Base-by-base conservation (phyloP, 2,888 invertebrate species). In the Neocrepidodera transversa region DNA sequence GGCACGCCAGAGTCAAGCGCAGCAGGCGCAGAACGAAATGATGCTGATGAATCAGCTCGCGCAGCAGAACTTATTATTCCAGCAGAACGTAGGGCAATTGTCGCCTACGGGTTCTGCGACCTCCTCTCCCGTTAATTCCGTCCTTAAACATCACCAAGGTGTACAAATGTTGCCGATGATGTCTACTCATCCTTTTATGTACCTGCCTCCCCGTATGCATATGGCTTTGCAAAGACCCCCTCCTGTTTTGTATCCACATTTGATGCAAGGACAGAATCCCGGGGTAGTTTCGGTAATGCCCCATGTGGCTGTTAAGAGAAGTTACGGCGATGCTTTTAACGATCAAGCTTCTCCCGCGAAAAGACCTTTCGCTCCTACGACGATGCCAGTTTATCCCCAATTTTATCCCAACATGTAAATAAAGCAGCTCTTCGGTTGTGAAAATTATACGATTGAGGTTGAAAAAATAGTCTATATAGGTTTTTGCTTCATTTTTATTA, bases 1-100 rank as follows among this genome's bases (percentile, higher is more conserved):
- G 58, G 87, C 85, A 47, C 82, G 85, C 2, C 90, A 88, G 69
- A 86, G 86, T 75, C 87, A 85, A 42, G 75, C 73, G 7, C 76
- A 76, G 16, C 76, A 76, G 40, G 74, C 75, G 8, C 77, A 79
- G 62, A 78, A 83, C 80, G 63, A 80, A 79, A 58, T 79, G 68
- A 53, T 79, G 14, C 60, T 79, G 8, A 77, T 80, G 77, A 78
- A 78, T 64, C 79, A 79, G 59, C 72, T 79, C 14, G 77, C 77
- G 14, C 79, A 78, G 47, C 76, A 82, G 72, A 80, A 75, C 68
- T 75, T 76, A 2, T 68, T 79, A 40, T 67, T 78, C 18, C 75
- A 76, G 63, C 76, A 77, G 42, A 72, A 70, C 53, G 69, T 73
- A 2, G 45, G 26, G 14, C 62, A 57, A 8, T 49, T 67, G 13